Base-by-base conservation (phyloP, 2,113 vertebrate species). In the Salminus brasiliensis region DNA sequence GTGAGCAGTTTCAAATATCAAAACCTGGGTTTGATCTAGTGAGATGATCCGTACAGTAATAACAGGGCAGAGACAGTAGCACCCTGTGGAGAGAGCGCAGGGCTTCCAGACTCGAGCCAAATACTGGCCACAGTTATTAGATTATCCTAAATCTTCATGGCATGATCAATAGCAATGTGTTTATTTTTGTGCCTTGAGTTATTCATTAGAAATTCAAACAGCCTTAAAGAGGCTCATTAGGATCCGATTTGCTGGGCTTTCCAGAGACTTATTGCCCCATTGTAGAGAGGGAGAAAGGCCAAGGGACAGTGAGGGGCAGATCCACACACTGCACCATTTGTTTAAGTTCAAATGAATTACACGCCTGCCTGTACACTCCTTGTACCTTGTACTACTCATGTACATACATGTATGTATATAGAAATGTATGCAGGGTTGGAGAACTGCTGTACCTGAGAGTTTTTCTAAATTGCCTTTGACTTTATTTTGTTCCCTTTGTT, bases 101-200 rank as follows among this genome's bases (percentile, higher is more conserved):
- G 59, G 34, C 75, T 75, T 39, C 53, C 41, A 83, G 83, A 83
- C 87, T 74, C 72, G 4, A 79, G 68, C 80, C 66, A 83, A 80
- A 74, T n/a, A 55, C 81, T 52, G 78, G 80, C 80, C 45, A 83
- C 53, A 12, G 71, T 89, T 90, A 93, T 93, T 89, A 90, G 87
- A 91, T 93, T 94, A 93, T 81, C 83, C 78, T 85, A 88, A 91
- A 92, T 88, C 85, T 88, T 92, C 88, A 92, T 91, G 86, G 85
- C 80, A 78, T 90, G 89, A 94, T 94, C 92, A 92, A 93, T 94
- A 93, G 81, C 85, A 93, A 91, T 92, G 88, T 93, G 92, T 94
- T 95, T 93, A 92, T 94, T 92, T 89, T 90, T 72, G 87, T 83
- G 88, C 84, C 72, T 85, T 63, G 88, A 88, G 90, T 91, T 89